Conservation (phyloP, 1,140 invertebrate species). For the Drosophila sp. region DNA sequence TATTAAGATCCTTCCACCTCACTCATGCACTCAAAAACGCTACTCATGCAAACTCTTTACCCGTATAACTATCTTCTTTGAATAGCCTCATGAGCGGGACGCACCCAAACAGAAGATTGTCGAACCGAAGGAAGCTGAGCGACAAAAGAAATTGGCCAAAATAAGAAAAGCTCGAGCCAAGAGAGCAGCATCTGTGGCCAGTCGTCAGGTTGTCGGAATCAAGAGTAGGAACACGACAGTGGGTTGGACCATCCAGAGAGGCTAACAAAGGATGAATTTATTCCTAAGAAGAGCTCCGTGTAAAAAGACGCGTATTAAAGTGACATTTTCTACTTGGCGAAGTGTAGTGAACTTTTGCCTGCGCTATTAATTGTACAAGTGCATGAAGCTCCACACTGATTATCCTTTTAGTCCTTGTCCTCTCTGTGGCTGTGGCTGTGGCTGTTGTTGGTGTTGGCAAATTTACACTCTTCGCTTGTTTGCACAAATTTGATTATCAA, state of each 20-base stretch:
- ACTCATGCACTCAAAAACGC: no score
- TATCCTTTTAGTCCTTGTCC: constrained; percentile 33
- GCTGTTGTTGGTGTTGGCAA: constrained; percentile 36
- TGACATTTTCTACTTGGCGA: not conserved
- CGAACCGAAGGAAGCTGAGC: not conserved
- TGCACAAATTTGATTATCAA: constrained; percentile 81
- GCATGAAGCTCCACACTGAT: constrained; percentile 34
- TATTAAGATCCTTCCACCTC: no score
- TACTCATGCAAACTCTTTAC: no score
- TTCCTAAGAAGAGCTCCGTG: not conserved
- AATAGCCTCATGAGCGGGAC: not conserved
- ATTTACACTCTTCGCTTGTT: constrained; percentile 63
- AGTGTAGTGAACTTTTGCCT: not conserved
- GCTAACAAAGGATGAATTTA: not conserved
- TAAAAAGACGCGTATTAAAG: not conserved
- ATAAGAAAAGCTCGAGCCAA: not conserved
- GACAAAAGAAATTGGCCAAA: not conserved
- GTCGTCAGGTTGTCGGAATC: no score
- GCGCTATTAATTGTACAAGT: constrained; percentile 48
- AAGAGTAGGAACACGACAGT: not conserved
- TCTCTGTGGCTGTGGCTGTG: constrained; percentile 21
- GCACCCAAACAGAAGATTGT: not conserved
- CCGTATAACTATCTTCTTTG: no score
- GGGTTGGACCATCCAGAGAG: not conserved
- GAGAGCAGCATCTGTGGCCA: not conserved